Base-by-base conservation (phyloP, 2,888 invertebrate genomes). In the Meta bourneti region DNA sequence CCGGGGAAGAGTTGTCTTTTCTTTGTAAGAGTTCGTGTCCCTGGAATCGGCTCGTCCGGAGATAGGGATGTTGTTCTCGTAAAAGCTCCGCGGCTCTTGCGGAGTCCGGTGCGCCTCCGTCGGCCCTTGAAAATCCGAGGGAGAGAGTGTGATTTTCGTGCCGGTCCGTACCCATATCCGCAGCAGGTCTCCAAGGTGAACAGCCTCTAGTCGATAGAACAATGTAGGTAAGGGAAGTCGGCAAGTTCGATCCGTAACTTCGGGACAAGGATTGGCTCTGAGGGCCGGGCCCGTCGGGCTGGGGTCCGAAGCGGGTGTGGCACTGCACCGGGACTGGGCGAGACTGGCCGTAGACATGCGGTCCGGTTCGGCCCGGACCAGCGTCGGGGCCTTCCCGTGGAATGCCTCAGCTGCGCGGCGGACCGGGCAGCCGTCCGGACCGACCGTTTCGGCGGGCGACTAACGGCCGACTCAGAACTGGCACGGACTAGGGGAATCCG, bases 181-280 rank as follows among this genome's bases (percentile, higher is more conserved):
- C 96, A 96, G 96, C 96, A 96, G 96, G 96, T 97, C 96, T 96
- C 96, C 96, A 96, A 96, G 96, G 96, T 96, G 95, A 96, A 95
- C 95, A 96, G 96, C 96, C 96, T 96, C 96, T 96, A 96, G 96
- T 96, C 96, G 95, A 96, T 96, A 95, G 96, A 96, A 95, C 96
- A 96, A 96, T 96, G 96, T 96, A 96, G 96, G 95, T 96, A 96
- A 96, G 96, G 96, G 96, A 96, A 96, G 96, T 96, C 96, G 96
- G 96, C 96, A 96, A 96, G 96, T 96, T 96, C 95, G 95, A 95
- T 95, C 93, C 94, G 94, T 95, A 95, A 95, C 95, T 95, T 95
- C 96, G 96, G 96, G 95, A 96, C 95, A 96, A 96, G 96, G 96
- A 96, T 96, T 96, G 96, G 96, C 96, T 96, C 96, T 96, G 96